These are phyloP conservation scores for Crenuchus spilurus DNA, from an alignment of 2,797 vertebrate species.

Conservation along the genomic window DNA sequence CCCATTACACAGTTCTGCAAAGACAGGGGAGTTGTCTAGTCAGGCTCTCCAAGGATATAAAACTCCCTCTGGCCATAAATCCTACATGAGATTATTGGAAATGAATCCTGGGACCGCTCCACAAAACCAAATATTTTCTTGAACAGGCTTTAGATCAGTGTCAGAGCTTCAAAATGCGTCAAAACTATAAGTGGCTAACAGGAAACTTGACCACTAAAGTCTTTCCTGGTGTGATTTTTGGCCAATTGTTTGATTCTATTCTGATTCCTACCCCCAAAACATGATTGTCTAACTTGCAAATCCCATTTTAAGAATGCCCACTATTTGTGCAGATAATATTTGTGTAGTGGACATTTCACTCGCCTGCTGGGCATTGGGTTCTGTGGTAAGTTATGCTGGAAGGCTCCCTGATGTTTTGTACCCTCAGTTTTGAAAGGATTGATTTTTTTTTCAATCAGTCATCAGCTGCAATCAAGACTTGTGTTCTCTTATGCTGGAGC, in stretches of 20 bases:
- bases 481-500: conserved; percentile 11
- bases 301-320: conserved; percentile 61
- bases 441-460: conserved; percentile 43
- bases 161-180: conserved; percentile 66
- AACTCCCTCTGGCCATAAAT: conserved; percentile 78
- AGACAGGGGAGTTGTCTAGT: conserved; percentile 75
- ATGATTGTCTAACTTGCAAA: conserved; percentile 66
- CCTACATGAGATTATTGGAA: conserved; percentile 78
- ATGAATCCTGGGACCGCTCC: conserved; percentile 70
- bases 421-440: conserved; percentile 49
- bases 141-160: conserved; percentile 77
- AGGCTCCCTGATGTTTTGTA: conserved; percentile 62
- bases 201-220: conserved; percentile 63
- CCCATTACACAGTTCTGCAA: conserved; percentile 69
- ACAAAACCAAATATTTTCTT: conserved; percentile 81
- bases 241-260: conserved; percentile 64
- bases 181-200: conserved; percentile 65
- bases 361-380: conserved; percentile 63
- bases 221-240: conserved; percentile 61
- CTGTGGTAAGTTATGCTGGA: conserved; percentile 60
- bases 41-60: conserved; percentile 77
- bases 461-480: conserved; percentile 40
- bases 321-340: conserved; percentile 70
- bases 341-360: conserved; percentile 62
- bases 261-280: conserved; percentile 66